Percentiles rank a stretch among this genome's conserved stretches.
phyloP scores from a whole-genome alignment of 64 coral and sea anemone species.

The Montipora foliosa region DNA sequence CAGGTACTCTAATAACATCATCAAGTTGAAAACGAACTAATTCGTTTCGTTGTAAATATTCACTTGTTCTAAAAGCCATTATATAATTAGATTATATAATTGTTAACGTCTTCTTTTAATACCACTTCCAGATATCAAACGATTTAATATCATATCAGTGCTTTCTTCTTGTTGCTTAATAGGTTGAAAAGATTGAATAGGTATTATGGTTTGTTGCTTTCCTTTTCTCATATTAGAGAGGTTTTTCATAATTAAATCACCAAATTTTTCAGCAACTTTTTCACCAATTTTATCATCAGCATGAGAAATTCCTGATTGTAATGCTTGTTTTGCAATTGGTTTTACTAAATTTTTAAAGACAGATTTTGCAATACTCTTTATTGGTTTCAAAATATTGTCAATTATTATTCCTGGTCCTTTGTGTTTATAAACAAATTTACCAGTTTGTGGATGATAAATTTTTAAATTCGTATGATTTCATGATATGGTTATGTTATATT shows the following conservation, averaged over 20 bases:
- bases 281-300: not conserved
- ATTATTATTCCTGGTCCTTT: not conserved
- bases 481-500: no score
- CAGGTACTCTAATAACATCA: not conserved
- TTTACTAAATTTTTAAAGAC: not conserved
- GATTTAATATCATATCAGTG: not conserved
- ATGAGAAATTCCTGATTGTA: not conserved
- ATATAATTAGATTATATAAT: not conserved
- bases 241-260: not conserved
- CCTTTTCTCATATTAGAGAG: not conserved
- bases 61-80: conserved; percentile 24
- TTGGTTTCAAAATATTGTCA: not conserved
- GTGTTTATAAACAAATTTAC: no score
- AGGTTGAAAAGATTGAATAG: not conserved
- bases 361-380: not conserved
- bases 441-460: no score
- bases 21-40: no score
- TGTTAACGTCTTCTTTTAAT: not conserved
- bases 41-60: not conserved
- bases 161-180: not conserved
- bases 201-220: not conserved
- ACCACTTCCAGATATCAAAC: not conserved
- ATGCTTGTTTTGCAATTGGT: not conserved
- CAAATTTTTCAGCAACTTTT: not conserved
- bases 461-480: no score